phyloP scores from a whole-genome alignment of 2,797 vertebrate genomes.

The Gephyroberyx darwinii region DNA sequence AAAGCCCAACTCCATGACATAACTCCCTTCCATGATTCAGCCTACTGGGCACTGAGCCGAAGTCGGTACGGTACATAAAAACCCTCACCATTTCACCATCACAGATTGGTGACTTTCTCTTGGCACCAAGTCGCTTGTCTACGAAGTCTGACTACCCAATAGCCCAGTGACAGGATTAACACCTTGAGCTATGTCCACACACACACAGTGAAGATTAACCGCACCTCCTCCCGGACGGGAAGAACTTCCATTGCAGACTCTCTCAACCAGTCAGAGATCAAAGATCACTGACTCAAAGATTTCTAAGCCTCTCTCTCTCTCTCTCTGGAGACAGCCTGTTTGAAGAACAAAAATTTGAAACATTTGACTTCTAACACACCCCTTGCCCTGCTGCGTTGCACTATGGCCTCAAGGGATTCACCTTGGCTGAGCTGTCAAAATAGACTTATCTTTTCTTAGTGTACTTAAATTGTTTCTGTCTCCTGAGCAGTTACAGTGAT shows the following conservation, averaged over 20 bases:
- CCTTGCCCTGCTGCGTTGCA: neutral
- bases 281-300: constrained; percentile 13
- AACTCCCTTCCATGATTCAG: constrained; percentile 36
- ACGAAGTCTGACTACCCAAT: neutral
- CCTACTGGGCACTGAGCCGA: constrained; percentile 34
- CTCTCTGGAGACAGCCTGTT: neutral
- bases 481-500: neutral
- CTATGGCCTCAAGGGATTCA: neutral
- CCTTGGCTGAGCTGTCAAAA: constrained; percentile 2
- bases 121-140: neutral
- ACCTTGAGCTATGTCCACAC: constrained; percentile 12
- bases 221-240: neutral
- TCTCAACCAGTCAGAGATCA: constrained; percentile 3
- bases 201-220: neutral
- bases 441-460: neutral
- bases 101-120: constrained; percentile 3
- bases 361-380: neutral
- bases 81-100: constrained; percentile 21
- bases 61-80: constrained; percentile 34
- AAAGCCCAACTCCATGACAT: constrained; percentile 18
- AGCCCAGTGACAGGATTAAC: constrained; percentile 13
- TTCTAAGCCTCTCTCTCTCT: neutral
- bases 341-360: neutral
- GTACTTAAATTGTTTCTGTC: neutral
- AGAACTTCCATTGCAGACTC: neutral